Conservation (phyloP, 1,140 invertebrate genomes). For the Laupala kohalensis region DNA sequence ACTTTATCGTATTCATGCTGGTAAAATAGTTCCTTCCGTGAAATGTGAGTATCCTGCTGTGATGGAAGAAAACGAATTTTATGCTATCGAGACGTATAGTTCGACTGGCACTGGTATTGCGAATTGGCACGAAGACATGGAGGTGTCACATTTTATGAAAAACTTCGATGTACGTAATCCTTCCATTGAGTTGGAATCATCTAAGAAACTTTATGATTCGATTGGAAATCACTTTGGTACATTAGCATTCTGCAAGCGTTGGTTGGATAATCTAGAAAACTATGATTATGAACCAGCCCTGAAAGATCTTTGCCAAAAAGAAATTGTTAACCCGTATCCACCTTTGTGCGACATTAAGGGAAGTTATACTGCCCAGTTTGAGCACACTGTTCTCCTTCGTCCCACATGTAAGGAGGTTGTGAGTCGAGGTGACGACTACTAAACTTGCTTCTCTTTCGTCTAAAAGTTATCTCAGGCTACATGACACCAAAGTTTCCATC, state of each 20-base stretch:
- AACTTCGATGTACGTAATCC: constrained; percentile 91
- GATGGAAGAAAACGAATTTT: constrained; percentile 99
- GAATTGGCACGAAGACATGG: constrained; percentile 97
- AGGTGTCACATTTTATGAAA: constrained; percentile 99
- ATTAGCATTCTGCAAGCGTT: constrained; percentile 95
- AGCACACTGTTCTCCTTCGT: constrained; percentile 94
- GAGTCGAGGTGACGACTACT: constrained; percentile 93
- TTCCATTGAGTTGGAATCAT: constrained; percentile 73
- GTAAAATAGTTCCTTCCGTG: constrained; percentile 98
- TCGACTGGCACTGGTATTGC: constrained; percentile 86
- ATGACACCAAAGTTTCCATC: too few species aligned
- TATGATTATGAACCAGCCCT: constrained; percentile 96
- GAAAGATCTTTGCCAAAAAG: constrained; percentile 95
- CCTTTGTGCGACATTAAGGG: constrained; percentile 96
- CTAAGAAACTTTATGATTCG: constrained; percentile 82
- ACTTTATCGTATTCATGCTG: constrained; percentile 96
- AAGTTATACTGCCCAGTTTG: constrained; percentile 97
- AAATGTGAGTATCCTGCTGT: constrained; percentile 93
- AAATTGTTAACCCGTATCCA: constrained; percentile 91
- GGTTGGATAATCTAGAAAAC: constrained; percentile 93
- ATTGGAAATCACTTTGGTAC: constrained; percentile 98
- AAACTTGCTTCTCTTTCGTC: too few species aligned
- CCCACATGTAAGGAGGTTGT: constrained; percentile 98
- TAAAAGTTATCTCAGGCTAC: too few species aligned
- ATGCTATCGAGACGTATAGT: constrained; percentile 99